Conservation (phyloP, 35 echinoderm and acorn worm genomes). For the Hemicentrotus pulcherrimus region DNA sequence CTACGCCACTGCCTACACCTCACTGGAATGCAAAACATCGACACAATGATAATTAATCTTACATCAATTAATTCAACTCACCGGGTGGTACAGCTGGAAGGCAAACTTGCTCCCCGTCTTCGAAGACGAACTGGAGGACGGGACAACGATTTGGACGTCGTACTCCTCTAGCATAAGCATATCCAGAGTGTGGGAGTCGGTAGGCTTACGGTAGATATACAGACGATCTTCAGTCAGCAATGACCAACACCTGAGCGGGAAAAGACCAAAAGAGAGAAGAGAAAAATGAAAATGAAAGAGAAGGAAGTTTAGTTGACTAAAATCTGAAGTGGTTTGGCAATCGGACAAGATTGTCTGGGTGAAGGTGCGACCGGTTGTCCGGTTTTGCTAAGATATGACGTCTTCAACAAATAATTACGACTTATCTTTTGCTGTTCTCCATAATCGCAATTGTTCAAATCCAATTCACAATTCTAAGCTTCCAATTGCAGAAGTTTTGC, state of each 20-base stretch:
- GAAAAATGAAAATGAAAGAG: background rate
- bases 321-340: background rate
- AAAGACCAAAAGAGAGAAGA: background rate
- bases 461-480: too few species aligned
- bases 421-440: background rate
- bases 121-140: background rate
- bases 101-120: background rate
- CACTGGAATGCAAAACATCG: background rate
- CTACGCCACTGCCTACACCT: background rate
- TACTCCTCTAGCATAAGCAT: conserved; percentile 32
- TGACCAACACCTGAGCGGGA: background rate
- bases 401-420: background rate
- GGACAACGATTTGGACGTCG: background rate
- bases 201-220: conserved; percentile 46
- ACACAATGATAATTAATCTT: background rate
- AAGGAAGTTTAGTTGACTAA: background rate
- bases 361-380: background rate
- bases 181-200: conserved; percentile 19
- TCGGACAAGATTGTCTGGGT: background rate
- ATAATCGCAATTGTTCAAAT: too few species aligned
- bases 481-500: too few species aligned
- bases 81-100: background rate
- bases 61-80: background rate
- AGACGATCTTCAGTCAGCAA: conserved; percentile 24
- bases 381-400: background rate